phyloP scores from a whole-genome alignment of 37 sponge, comb jelly and placozoan species.

The Spongilla lacustris region DNA sequence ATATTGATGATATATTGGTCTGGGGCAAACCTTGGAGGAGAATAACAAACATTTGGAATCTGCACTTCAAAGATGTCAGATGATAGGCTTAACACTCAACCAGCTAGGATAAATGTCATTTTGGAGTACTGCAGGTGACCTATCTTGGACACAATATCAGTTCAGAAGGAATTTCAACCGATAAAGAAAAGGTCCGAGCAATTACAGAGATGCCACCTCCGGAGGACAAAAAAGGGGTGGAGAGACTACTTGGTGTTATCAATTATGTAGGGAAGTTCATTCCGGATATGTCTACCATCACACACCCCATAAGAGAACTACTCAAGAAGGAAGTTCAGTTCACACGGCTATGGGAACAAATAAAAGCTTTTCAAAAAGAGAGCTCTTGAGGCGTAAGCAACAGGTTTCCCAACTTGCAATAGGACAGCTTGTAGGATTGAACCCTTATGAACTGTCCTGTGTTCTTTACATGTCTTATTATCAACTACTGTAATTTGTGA shows the following conservation, averaged over 20 bases:
- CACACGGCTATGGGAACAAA: background rate
- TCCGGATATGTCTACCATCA: slow-evolving; percentile 27
- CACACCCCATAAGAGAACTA: slow-evolving; percentile 27
- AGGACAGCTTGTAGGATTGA: too few relatives aligned
- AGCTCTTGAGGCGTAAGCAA: too few relatives aligned
- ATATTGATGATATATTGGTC: slow-evolving; percentile 8
- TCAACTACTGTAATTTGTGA: too few relatives aligned
- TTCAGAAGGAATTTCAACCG: slow-evolving; percentile 22
- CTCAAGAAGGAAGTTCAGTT: slow-evolving; percentile 5
- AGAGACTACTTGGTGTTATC: slow-evolving; percentile 25
- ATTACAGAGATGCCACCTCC: slow-evolving; percentile 39
- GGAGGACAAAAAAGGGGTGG: slow-evolving; percentile 14
- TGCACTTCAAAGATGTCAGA: background rate
- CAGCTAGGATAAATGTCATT: slow-evolving; percentile 19
- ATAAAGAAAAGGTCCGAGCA: slow-evolving; percentile 22
- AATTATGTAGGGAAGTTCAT: slow-evolving; percentile 22
- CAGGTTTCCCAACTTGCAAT: too few relatives aligned
- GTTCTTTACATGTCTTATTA: too few relatives aligned
- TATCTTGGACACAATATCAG: slow-evolving; percentile 28
- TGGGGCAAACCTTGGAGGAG: slow-evolving; percentile 20
- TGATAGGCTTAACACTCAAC: slow-evolving; percentile 9
- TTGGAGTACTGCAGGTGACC: slow-evolving; percentile 7
- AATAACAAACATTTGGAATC: slow-evolving; percentile 3
- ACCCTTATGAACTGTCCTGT: too few relatives aligned
- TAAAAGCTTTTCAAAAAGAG: slow-evolving; percentile 20